These are phyloP conservation scores for Bombus haemorrhoidalis DNA, from an alignment of 1,140 invertebrate species.

Conservation along the genomic window DNA sequence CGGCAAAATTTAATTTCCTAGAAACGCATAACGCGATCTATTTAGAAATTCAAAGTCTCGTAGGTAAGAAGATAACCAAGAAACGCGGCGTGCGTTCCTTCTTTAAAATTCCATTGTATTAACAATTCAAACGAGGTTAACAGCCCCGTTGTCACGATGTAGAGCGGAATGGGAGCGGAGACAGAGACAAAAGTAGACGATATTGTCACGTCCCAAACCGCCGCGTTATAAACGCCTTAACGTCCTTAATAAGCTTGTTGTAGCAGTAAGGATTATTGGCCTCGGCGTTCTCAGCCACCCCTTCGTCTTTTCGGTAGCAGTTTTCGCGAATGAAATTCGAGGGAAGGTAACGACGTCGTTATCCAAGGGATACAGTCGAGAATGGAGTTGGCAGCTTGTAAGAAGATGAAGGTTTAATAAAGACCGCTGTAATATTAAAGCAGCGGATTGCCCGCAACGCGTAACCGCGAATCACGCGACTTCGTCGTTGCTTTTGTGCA, in stretches of 20 bases:
- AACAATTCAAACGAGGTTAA: constrained; percentile 58
- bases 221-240: constrained; percentile 49
- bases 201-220: constrained; percentile 47
- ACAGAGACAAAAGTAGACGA: constrained; percentile 33
- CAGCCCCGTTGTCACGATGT: constrained; percentile 58
- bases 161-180: constrained; percentile 12
- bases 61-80: neutral
- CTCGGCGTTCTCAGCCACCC: constrained; percentile 10
- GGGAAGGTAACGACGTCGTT: constrained; percentile 53
- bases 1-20: neutral
- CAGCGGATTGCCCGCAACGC: neutral
- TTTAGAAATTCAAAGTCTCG: too few species aligned
- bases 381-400: constrained; percentile 48
- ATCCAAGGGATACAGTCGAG: constrained; percentile 13
- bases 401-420: constrained; percentile 66
- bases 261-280: constrained; percentile 56
- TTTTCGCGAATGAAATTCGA: constrained; percentile 45
- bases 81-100: neutral
- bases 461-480: constrained; percentile 20
- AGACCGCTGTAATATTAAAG: constrained; percentile 71
- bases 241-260: constrained; percentile 47
- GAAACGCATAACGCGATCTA: neutral
- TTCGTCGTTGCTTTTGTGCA: neutral
- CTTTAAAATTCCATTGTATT: constrained; percentile 30
- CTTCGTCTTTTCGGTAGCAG: constrained; percentile 39